Evolutionary conservation across 2,888 invertebrate species (phyloP).

Genomic region (Acronicta psi): DNA sequence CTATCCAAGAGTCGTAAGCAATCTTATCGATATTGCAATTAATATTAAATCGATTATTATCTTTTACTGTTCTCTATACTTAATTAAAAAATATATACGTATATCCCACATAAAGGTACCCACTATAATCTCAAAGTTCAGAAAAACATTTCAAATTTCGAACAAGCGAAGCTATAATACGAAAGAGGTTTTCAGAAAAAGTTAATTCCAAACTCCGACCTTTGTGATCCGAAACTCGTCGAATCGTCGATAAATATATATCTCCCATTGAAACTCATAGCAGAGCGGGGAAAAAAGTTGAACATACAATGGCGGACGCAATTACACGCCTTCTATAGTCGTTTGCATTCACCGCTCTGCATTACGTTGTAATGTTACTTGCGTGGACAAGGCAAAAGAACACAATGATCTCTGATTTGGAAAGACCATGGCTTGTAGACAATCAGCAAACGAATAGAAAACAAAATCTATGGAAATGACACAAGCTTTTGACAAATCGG

Average conservation of each 20-base stretch:
- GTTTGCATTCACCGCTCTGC: conserved; percentile 68
- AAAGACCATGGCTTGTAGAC: no score
- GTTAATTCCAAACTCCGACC: conserved; percentile 22
- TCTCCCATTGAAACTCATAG: conserved; percentile 41
- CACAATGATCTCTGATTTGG: conserved; percentile 17
- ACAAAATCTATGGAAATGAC: no score
- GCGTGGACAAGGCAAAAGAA: conserved; percentile 24
- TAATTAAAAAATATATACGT: no score
- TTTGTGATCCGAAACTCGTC: conserved; percentile 41
- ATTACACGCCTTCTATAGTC: conserved; percentile 69
- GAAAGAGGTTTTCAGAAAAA: conserved; percentile 30
- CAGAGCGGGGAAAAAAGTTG: conserved; percentile 50
- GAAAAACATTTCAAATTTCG: conserved; percentile 32
- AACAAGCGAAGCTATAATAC: conserved; percentile 31
- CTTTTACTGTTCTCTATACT: no score
- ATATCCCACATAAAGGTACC: no score
- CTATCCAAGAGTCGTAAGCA: no score
- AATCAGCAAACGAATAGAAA: no score
- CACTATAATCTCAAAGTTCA: not conserved
- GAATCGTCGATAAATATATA: conserved; percentile 44
- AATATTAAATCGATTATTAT: no score
- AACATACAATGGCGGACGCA: conserved; percentile 67
- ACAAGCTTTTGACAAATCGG: no score
- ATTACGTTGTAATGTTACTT: conserved; percentile 66
- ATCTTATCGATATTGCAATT: no score